A percentile compares a stretch with the other conserved stretches of the same genome.
These are phyloP conservation scores for Nyctibius grandis DNA, from an alignment of 2,797 vertebrate species.

Conservation along the genomic window DNA sequence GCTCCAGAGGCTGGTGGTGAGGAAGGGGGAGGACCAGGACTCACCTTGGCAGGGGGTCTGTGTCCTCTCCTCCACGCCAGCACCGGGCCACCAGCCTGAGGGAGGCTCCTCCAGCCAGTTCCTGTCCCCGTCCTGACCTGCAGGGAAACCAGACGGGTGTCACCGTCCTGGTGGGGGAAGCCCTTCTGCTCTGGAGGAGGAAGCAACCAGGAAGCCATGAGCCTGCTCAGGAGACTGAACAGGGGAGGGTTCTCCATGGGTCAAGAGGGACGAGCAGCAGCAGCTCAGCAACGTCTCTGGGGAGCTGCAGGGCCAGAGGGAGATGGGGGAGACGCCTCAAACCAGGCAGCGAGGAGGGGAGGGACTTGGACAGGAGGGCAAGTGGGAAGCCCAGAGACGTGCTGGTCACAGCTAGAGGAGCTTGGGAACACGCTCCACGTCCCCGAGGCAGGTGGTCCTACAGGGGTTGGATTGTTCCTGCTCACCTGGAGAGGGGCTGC, in stretches of 20 bases:
- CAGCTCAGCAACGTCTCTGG: neutral
- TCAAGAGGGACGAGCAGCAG: too few relatives aligned
- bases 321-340: rapidly evolving
- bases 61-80: rapidly evolving
- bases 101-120: neutral
- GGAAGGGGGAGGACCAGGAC: neutral
- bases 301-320: neutral
- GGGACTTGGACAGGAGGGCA: too few relatives aligned
- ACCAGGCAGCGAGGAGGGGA: neutral
- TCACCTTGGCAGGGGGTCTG: neutral
- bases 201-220: neutral
- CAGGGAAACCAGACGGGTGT: neutral
- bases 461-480: rapidly evolving
- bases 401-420: too few relatives aligned
- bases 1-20: neutral
- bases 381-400: rapidly evolving
- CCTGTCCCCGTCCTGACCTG: rapidly evolving
- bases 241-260: too few relatives aligned
- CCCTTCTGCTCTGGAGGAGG: neutral
- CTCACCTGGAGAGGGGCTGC: neutral
- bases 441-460: too few relatives aligned
- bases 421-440: too few relatives aligned
- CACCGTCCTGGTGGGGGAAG: rapidly evolving
- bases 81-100: neutral
- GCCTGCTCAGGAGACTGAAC: neutral